Evolutionary conservation across 2,797 vertebrate species (phyloP).

Genomic region (Enteromius fasciolatus): DNA sequence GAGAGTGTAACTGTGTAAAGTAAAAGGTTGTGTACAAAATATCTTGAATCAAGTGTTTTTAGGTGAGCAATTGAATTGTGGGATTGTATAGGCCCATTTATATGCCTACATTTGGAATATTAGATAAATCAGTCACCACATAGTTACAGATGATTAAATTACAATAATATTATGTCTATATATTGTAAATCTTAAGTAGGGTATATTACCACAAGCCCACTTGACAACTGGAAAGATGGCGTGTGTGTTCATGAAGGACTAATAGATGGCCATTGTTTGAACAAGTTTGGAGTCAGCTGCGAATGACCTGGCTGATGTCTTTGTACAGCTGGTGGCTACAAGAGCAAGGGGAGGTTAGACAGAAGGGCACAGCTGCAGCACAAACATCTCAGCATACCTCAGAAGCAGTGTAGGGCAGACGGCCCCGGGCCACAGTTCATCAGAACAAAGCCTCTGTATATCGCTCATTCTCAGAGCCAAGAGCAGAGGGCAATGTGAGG

Average conservation of each 20-base stretch:
- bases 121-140: neutral
- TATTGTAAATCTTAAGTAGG: neutral
- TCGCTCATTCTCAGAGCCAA: neutral
- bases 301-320: conserved; percentile 66
- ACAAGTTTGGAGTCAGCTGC: conserved; percentile 68
- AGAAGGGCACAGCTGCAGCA: conserved; percentile 72
- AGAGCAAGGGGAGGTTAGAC: conserved; percentile 58
- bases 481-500: conserved; percentile 1
- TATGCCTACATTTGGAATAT: neutral
- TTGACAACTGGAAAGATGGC: conserved; percentile 40
- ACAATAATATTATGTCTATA: neutral
- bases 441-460: conserved; percentile 34
- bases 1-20: neutral
- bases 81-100: neutral
- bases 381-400: conserved; percentile 47
- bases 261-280: conserved; percentile 68
- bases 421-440: conserved; percentile 60
- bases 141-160: neutral
- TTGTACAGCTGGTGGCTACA: conserved; percentile 74
- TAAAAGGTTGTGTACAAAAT: neutral
- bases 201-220: neutral
- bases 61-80: neutral
- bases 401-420: conserved; percentile 5
- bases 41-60: neutral
- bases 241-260: conserved; percentile 34